Evolutionary conservation across 2,797 vertebrate species (phyloP).

Genomic region (Psittacula echo): DNA sequence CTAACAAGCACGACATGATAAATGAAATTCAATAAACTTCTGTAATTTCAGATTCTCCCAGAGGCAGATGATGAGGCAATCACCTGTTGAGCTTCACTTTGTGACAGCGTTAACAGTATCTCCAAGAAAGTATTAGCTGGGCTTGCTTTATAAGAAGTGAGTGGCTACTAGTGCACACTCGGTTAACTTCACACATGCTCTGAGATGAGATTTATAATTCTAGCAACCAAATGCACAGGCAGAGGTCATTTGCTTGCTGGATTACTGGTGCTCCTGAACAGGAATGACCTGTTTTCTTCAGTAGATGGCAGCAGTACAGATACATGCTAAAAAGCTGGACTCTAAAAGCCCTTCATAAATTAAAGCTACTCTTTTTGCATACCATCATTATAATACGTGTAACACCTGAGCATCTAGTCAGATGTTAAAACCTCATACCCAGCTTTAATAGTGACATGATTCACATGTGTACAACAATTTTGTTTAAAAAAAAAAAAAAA

Average conservation of each 20-base stretch:
- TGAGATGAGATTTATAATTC: background rate
- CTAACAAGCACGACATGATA: slow-evolving; percentile 75
- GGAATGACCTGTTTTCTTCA: slow-evolving; percentile 8
- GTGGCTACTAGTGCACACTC: background rate
- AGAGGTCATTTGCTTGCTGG: background rate
- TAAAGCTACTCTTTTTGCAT: background rate
- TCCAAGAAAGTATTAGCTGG: background rate
- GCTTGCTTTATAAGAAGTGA: background rate
- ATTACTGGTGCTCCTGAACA: background rate
- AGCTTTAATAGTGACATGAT: background rate
- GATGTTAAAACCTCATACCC: background rate
- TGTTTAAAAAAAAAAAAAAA: background rate
- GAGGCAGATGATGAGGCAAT: slow-evolving; percentile 52
- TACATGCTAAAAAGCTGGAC: background rate
- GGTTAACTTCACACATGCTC: background rate
- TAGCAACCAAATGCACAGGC: background rate
- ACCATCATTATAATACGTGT: accelerated
- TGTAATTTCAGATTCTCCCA: slow-evolving; percentile 72
- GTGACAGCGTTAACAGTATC: slow-evolving; percentile 4
- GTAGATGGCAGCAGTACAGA: slow-evolving; percentile 33
- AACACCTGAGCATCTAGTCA: background rate
- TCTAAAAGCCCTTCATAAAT: background rate
- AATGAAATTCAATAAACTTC: slow-evolving; percentile 72
- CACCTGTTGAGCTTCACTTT: slow-evolving; percentile 60
- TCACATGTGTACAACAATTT: accelerated